Evolutionary conservation across 2,113 vertebrate genomes (phyloP).

Genomic region (Erpornis zantholeuca): DNA sequence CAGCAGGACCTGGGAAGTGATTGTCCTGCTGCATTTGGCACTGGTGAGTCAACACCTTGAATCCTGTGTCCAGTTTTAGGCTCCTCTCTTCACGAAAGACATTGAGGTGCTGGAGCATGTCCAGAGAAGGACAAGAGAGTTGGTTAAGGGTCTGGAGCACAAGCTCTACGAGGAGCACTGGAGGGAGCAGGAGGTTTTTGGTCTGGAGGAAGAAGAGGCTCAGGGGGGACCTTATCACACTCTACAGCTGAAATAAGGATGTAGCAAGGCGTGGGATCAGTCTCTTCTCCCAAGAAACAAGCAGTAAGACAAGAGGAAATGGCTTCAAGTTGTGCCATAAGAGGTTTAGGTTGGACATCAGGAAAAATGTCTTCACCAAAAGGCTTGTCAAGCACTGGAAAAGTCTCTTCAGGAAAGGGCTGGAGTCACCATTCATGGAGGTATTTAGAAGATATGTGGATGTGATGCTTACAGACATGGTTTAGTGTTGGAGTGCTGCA

Average conservation of each 20-base stretch:
- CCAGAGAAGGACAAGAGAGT: neutral
- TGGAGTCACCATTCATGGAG: neutral
- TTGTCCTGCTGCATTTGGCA: accelerated
- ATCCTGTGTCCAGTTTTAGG: neutral
- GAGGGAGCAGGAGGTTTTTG: neutral
- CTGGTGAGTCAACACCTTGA: neutral
- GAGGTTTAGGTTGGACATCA: neutral
- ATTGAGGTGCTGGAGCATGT: accelerated
- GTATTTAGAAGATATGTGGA: neutral
- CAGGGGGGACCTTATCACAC: accelerated
- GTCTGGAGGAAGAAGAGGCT: neutral
- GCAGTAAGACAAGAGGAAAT: neutral
- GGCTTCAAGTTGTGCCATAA: neutral
- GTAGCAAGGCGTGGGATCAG: neutral
- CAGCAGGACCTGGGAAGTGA: neutral
- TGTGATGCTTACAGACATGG: neutral
- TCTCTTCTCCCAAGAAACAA: neutral
- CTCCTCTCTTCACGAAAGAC: neutral
- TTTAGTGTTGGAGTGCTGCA: neutral
- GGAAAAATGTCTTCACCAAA: neutral
- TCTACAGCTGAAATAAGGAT: neutral
- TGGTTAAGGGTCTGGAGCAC: neutral
- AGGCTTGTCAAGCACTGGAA: neutral
- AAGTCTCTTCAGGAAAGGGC: neutral
- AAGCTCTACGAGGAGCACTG: neutral